phyloP scores from a whole-genome alignment of 2,888 invertebrate species.

The Arge pagana region DNA sequence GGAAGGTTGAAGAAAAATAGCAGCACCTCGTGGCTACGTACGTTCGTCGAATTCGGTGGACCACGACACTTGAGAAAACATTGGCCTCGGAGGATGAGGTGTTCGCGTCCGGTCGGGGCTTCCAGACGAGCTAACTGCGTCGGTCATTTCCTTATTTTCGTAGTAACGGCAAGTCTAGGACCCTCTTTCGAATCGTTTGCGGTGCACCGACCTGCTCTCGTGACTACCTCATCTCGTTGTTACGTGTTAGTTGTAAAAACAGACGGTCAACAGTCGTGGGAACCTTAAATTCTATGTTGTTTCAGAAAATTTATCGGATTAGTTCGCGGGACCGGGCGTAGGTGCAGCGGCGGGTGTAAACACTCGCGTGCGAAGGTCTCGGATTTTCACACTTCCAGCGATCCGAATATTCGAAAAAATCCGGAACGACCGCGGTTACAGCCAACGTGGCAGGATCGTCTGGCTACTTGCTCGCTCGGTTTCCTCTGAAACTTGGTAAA shows the following conservation, averaged over 20 bases:
- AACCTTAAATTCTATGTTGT: slow-evolving; percentile 31
- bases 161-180: slow-evolving; percentile 18
- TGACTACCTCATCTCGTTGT: no score
- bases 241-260: slow-evolving; percentile 38
- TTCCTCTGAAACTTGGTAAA: slow-evolving; percentile 1
- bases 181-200: not conserved
- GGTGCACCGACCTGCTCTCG: not conserved
- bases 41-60: slow-evolving; percentile 1
- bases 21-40: no score
- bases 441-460: no score
- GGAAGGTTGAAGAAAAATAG: no score
- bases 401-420: not conserved
- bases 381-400: slow-evolving; percentile 12
- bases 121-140: not conserved
- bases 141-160: slow-evolving; percentile 26
- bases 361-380: not conserved
- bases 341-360: not conserved
- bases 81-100: not conserved
- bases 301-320: slow-evolving; percentile 32
- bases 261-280: slow-evolving; percentile 38
- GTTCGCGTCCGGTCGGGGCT: not conserved
- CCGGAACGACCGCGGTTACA: no score
- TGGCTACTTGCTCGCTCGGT: not conserved
- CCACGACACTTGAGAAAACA: slow-evolving; percentile 17
- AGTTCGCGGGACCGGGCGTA: not conserved